Evolutionary conservation across 2,888 invertebrate species (phyloP), one percentile per base, ranked within the genome.

Genomic region (Aradus depressus): DNA sequence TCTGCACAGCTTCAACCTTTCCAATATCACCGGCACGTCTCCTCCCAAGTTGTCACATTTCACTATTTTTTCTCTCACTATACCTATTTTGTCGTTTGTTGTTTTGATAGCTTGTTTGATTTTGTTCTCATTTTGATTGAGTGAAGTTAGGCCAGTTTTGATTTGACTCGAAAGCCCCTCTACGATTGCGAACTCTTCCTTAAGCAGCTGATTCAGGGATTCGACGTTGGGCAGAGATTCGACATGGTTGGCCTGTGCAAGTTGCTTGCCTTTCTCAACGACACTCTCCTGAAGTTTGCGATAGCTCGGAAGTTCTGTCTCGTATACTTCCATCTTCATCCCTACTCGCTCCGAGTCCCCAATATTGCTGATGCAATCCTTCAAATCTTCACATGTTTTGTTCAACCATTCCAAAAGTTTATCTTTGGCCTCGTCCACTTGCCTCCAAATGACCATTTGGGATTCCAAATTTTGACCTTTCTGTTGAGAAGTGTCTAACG

Each of bases 1-100:
- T 63, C 84, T 81, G 59, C 88, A 84, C 55, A 77, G 79, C 54
- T 83, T 75, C 2, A 92, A 71, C 50, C 91, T 78, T 58, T 81
- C 79, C 49, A 90, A 73, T 51, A 93, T 83, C 64, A 87, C 86
- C 1, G 77, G 75, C 62, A 90, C 89, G 60, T 87, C 85, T 0
- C 93, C 92, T 3, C 86, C 84, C 69, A 89, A 76, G 63, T 90
- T 90, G 64, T 91, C 91, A 64, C 89, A 90, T 66, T 85, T 84
- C 35, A 87, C 82, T n/a, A 90, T 77, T 35, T 81, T 79, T 63
- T 90, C 89, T 16, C 89, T 77, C 18, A 88, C 72, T 64, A 77
- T 79, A 14, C 80, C 79, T 1, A 90, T 75, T 54, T 72, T 73
- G 54, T 83, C 84, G 3, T 80, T 79, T 0, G 80, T 73, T 4